Percentiles rank a stretch among this genome's conserved stretches.
phyloP scores from a whole-genome alignment of 1,140 invertebrate species.

The Brachionus paranguensis region DNA sequence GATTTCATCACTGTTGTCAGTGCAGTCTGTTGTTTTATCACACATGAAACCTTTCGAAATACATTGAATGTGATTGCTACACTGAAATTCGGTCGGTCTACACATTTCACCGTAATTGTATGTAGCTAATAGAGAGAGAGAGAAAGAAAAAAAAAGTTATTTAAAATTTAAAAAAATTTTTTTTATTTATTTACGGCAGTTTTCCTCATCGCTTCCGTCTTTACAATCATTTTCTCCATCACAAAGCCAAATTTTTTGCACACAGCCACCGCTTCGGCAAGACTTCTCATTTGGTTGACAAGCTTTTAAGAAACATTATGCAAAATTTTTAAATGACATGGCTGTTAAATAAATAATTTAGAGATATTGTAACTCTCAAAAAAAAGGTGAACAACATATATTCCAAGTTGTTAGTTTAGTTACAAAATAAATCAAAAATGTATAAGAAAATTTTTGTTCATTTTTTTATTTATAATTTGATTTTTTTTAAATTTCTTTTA shows the following conservation, averaged over 20 bases:
- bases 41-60: constrained; percentile 88
- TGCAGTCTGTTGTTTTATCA: constrained; percentile 78
- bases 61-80: constrained; percentile 67
- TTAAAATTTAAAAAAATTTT: background rate
- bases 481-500: no score
- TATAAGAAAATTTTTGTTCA: no score
- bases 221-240: constrained; percentile 85
- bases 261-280: constrained; percentile 59
- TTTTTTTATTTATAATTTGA: no score
- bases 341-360: no score
- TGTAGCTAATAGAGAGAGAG: background rate
- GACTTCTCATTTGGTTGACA: constrained; percentile 33
- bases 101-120: constrained; percentile 63
- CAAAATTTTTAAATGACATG: no score
- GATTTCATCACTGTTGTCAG: constrained; percentile 80
- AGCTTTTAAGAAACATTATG: background rate
- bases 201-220: constrained; percentile 66
- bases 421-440: no score
- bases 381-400: no score
- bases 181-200: background rate
- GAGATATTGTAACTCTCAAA: background rate
- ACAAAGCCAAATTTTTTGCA: constrained; percentile 85
- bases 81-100: constrained; percentile 73
- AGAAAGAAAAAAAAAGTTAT: background rate
- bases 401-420: no score